phyloP scores from a whole-genome alignment of 2,797 vertebrate species.

The Psittacula echo region DNA sequence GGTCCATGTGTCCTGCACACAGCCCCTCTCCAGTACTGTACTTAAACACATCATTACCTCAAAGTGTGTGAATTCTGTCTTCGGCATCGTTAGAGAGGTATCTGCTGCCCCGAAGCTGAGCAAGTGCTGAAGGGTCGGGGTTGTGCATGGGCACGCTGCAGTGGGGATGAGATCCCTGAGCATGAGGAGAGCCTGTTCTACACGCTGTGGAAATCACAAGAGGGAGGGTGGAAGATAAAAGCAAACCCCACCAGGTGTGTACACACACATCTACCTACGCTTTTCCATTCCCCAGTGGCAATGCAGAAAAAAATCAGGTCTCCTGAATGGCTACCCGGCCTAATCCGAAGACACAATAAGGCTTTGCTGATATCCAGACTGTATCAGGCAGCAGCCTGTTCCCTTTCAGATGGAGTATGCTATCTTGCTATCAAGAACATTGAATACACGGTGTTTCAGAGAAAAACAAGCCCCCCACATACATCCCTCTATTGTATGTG shows the following conservation, averaged over 20 bases:
- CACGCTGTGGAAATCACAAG: background rate
- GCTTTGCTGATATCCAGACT: background rate
- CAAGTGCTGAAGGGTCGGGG: background rate
- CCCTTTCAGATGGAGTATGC: background rate
- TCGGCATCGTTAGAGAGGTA: background rate
- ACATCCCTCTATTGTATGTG: rapidly evolving
- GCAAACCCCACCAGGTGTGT: background rate
- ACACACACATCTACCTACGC: rapidly evolving
- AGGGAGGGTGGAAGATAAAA: background rate
- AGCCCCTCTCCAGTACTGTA: background rate
- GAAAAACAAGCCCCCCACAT: background rate
- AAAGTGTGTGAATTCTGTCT: background rate
- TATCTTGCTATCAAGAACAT: background rate
- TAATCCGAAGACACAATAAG: background rate
- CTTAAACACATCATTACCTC: background rate
- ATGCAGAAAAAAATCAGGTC: background rate
- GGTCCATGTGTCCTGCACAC: rapidly evolving
- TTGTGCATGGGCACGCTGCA: rapidly evolving
- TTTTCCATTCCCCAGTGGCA: background rate
- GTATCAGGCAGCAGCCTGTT: background rate
- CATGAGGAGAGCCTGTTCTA: rapidly evolving
- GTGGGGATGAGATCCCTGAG: background rate
- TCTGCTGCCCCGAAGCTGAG: background rate
- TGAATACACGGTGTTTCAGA: background rate
- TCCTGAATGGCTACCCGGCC: rapidly evolving